A percentile compares a stretch with the other conserved stretches of the same genome.
These are phyloP conservation scores for Vanacampus margaritifer DNA, from an alignment of 2,113 vertebrate genomes.

Conservation along the genomic window DNA sequence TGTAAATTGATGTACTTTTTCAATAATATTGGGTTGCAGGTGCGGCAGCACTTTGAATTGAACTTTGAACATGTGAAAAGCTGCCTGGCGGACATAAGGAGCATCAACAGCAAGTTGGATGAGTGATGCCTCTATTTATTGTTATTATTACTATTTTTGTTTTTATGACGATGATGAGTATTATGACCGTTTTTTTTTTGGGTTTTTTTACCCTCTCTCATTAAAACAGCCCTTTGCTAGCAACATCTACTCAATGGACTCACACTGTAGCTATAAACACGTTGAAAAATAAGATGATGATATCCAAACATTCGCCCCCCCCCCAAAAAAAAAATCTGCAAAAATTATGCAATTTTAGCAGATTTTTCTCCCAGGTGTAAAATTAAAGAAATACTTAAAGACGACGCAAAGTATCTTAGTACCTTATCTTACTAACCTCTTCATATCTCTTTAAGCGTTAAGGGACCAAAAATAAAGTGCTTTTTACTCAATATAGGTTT, in stretches of 20 bases:
- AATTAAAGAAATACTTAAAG: too few species aligned
- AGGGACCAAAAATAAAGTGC: too few species aligned
- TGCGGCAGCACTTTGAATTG: conserved; percentile 18
- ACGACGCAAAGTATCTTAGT: too few species aligned
- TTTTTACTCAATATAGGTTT: too few species aligned
- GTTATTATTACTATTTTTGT: conserved; percentile 3
- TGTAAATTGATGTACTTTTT: neutral
- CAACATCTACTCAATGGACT: neutral
- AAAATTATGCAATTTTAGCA: too few species aligned
- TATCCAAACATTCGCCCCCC: too few species aligned
- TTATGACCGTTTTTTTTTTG: neutral
- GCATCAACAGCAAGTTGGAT: neutral
- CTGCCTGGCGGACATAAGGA: neutral
- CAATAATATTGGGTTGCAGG: conserved; percentile 22
- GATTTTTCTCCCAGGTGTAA: too few species aligned
- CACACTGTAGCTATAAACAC: too few species aligned
- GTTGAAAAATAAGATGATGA: too few species aligned
- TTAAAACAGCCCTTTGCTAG: neutral
- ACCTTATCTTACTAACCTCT: too few species aligned
- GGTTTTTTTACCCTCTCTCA: neutral
- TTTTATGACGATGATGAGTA: neutral
- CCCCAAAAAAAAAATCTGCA: too few species aligned
- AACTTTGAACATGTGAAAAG: conserved; percentile 29
- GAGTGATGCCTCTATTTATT: neutral
- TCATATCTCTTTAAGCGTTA: too few species aligned